Percentiles rank a stretch among this genome's conserved stretches.
Conservation (phyloP, 2,888 invertebrate genomes). For the Tetragonisca angustula region DNA sequence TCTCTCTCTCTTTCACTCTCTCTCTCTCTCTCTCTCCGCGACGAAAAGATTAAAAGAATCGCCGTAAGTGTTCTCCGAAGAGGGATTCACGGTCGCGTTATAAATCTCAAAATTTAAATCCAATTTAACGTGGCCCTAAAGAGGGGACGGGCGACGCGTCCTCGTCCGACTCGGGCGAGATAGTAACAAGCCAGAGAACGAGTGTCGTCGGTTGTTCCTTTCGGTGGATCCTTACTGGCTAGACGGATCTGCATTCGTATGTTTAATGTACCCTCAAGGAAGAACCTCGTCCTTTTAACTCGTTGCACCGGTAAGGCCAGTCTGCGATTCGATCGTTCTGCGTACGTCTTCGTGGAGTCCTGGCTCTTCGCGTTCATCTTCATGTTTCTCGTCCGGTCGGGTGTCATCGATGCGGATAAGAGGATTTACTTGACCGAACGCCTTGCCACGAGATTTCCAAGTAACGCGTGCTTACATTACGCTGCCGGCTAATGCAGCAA, state of each 20-base stretch:
- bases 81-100: slow-evolving; percentile 39
- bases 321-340: slow-evolving; percentile 67
- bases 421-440: slow-evolving; percentile 55
- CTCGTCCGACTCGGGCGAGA: slow-evolving; percentile 3
- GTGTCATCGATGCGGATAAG: slow-evolving; percentile 61
- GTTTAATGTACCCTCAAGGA: slow-evolving; percentile 62
- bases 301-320: slow-evolving; percentile 73
- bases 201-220: slow-evolving; percentile 59
- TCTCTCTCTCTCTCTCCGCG: not conserved
- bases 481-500: slow-evolving; percentile 7
- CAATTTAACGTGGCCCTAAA: slow-evolving; percentile 55
- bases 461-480: slow-evolving; percentile 44
- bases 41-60: slow-evolving; percentile 43
- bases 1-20: not conserved
- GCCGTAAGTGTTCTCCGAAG: slow-evolving; percentile 40
- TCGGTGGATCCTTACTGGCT: slow-evolving; percentile 50
- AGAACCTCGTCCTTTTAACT: slow-evolving; percentile 71
- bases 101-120: slow-evolving; percentile 66
- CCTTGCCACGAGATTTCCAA: slow-evolving; percentile 34
- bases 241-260: slow-evolving; percentile 63
- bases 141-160: slow-evolving; percentile 10
- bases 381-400: slow-evolving; percentile 61
- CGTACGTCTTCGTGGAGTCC: slow-evolving; percentile 63
- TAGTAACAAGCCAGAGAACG: slow-evolving; percentile 49
- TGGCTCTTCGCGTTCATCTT: slow-evolving; percentile 64